Conservation (phyloP, 2,797 vertebrate species). For the Pangasius mekongensis region DNA sequence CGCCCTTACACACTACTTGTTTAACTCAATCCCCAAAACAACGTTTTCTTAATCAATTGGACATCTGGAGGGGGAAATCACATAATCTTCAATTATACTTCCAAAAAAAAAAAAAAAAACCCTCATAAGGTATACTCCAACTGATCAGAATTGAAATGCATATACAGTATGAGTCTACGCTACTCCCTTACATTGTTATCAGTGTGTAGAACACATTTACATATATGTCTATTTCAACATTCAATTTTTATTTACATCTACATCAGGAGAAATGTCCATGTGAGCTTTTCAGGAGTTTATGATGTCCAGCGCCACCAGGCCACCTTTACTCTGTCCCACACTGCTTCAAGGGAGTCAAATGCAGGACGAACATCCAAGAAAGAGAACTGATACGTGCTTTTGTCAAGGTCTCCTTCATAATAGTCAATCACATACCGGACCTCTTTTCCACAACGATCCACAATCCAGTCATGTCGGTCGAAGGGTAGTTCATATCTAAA, state of each 20-base stretch:
- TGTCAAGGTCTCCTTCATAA: constrained; percentile 89
- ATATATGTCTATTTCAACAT: background rate
- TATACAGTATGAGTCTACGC: background rate
- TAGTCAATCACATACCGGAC: constrained; percentile 96
- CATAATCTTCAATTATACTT: no score
- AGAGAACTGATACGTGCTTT: constrained; percentile 87
- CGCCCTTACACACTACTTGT: background rate
- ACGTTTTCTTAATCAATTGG: background rate
- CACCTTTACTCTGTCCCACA: constrained; percentile 95
- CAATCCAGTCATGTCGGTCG: constrained; percentile 94
- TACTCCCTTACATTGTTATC: background rate
- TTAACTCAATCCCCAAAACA: background rate
- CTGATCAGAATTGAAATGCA: background rate
- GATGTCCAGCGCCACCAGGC: constrained; percentile 97
- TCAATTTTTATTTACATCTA: constrained; percentile 4
- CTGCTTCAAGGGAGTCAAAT: constrained; percentile 85
- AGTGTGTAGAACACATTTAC: background rate
- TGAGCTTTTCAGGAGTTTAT: constrained; percentile 58
- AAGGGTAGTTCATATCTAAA: constrained; percentile 93
- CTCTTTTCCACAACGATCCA: constrained; percentile 92
- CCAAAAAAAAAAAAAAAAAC: no score
- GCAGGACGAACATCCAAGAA: constrained; percentile 93
- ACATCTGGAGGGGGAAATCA: background rate
- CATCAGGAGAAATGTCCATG: background rate
- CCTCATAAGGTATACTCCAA: background rate